These are phyloP conservation scores for Pammene fasciana DNA, from an alignment of 2,888 invertebrate species.

Conservation along the genomic window DNA sequence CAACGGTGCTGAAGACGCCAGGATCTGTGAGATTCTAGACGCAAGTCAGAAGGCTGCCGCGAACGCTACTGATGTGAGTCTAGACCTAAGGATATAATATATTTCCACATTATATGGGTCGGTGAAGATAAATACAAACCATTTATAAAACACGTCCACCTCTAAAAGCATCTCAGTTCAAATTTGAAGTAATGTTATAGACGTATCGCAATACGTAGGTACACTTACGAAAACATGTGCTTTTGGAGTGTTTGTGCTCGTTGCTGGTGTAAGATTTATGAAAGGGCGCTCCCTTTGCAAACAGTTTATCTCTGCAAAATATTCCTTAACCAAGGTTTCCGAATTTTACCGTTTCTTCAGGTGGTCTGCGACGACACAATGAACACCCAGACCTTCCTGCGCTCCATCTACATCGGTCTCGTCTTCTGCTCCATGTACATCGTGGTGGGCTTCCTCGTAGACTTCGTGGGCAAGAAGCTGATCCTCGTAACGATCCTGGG, in stretches of 20 bases:
- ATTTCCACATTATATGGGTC: no score
- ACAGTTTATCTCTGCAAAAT: no score
- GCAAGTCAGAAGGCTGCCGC: conserved; percentile 51
- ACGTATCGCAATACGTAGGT: no score
- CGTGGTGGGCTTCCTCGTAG: conserved; percentile 84
- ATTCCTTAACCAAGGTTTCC: no score
- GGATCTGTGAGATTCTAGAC: conserved; percentile 74
- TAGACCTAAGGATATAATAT: neutral
- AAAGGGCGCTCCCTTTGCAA: no score
- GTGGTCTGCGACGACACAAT: conserved; percentile 79
- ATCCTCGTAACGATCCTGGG: conserved; percentile 78
- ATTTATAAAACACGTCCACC: no score
- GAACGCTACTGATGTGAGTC: conserved; percentile 62
- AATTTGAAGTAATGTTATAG: no score
- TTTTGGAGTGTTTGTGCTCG: no score
- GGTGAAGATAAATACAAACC: no score
- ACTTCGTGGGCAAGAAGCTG: conserved; percentile 79
- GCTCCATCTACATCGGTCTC: conserved; percentile 86
- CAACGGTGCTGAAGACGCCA: conserved; percentile 59
- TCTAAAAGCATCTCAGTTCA: no score
- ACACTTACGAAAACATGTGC: no score
- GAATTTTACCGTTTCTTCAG: conserved; percentile 43
- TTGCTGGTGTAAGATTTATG: no score
- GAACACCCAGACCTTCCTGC: conserved; percentile 85
- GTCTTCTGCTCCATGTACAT: conserved; percentile 86